Evolutionary conservation across 2,113 vertebrate species (phyloP).

Genomic region (Ailuropoda melanoleuca): DNA sequence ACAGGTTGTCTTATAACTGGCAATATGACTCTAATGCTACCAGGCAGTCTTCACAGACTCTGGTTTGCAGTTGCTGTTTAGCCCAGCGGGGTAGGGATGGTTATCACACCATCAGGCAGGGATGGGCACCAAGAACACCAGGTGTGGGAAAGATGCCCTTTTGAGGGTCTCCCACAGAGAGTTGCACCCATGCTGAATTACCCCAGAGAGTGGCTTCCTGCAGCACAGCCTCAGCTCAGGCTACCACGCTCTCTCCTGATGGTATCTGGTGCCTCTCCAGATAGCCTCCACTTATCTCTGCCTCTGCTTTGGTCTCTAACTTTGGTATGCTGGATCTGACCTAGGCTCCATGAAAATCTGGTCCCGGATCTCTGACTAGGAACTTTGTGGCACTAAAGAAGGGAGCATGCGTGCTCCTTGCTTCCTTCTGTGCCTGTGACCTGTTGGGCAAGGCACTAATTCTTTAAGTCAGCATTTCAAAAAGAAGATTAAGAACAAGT

Average conservation of each 20-base stretch:
- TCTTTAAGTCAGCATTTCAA: slow-evolving; percentile 41
- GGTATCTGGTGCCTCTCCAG: neutral
- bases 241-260: neutral
- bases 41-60: neutral
- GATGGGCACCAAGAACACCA: neutral
- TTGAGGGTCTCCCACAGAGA: neutral
- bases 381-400: neutral
- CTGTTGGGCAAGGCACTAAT: neutral
- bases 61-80: neutral
- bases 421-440: neutral
- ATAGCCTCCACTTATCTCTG: neutral
- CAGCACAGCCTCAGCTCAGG: neutral
- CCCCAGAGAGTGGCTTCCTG: neutral
- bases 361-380: neutral
- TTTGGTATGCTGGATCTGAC: neutral
- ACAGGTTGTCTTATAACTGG: neutral
- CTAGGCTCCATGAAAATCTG: neutral
- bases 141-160: accelerated
- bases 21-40: neutral
- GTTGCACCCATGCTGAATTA: neutral
- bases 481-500: slow-evolving; percentile 46
- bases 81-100: too few relatives aligned
- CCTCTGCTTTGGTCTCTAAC: neutral
- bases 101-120: neutral
- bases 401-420: neutral